Percentiles rank a stretch among this genome's conserved stretches.
Evolutionary conservation across 2,113 vertebrate species (phyloP).

Genomic region (Eidolon helvum): DNA sequence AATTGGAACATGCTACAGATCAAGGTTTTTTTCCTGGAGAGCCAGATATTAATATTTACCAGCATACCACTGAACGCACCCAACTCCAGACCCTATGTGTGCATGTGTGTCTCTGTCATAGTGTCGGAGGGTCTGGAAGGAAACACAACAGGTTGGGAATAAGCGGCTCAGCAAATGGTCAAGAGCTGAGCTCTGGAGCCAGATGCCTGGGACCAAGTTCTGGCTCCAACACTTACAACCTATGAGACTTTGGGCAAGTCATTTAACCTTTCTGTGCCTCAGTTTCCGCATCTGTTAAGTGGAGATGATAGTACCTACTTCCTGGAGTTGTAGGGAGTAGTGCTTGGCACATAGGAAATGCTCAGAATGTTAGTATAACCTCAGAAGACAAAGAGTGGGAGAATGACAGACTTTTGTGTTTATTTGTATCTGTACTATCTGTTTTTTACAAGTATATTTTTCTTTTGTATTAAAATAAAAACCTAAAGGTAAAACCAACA

Average conservation of each 20-base stretch:
- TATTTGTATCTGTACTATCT: not conserved
- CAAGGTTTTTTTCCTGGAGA: not conserved
- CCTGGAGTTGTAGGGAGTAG: not conserved
- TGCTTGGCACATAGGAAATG: not conserved
- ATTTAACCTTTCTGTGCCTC: not conserved
- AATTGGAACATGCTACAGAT: not conserved
- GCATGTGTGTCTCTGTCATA: not conserved
- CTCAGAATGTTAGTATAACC: not conserved
- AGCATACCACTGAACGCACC: not conserved
- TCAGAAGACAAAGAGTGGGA: not conserved
- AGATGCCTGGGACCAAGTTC: not conserved
- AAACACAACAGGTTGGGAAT: not conserved
- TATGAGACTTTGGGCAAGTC: not conserved
- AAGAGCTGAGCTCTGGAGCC: not conserved
- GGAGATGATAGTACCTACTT: not conserved
- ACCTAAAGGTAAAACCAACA: not conserved
- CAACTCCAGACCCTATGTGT: fast-evolving
- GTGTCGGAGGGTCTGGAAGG: not conserved
- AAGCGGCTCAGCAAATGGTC: not conserved
- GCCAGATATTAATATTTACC: not conserved
- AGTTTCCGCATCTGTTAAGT: not conserved
- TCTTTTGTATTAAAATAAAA: not conserved
- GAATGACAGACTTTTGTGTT: not conserved
- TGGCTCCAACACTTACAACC: not conserved
- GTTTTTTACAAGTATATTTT: not conserved